Percentiles rank a stretch among this genome's conserved stretches.
These are phyloP conservation scores for Andrena bicolor DNA, from an alignment of 2,888 invertebrate genomes.

Conservation along the genomic window DNA sequence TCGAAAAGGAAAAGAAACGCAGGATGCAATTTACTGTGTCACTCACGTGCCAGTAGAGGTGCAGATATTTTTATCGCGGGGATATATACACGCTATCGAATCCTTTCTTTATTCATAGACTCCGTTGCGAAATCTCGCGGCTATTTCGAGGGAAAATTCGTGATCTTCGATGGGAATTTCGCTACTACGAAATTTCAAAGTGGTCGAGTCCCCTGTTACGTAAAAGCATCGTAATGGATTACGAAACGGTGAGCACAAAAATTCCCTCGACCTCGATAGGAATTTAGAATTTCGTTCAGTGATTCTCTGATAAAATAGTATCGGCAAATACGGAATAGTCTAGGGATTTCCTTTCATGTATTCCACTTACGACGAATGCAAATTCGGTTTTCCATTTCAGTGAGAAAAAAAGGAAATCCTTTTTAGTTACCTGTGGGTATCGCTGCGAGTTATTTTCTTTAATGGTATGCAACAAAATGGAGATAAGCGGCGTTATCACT, in stretches of 20 bases:
- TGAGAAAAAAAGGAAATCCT: constrained; percentile 1
- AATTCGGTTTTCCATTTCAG: not conserved
- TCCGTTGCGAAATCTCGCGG: not conserved
- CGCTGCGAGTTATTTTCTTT: not conserved
- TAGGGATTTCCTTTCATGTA: not conserved
- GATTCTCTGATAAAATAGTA: not conserved
- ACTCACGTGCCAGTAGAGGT: not conserved
- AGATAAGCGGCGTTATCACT: not conserved
- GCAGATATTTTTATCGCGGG: not conserved
- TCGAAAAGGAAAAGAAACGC: not conserved
- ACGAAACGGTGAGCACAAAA: constrained; percentile 24
- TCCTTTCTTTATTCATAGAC: not conserved
- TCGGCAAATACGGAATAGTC: not conserved
- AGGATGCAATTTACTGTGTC: constrained; percentile 32
- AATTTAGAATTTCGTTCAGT: constrained; percentile 9
- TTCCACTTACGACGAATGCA: not conserved
- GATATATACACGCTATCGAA: not conserved
- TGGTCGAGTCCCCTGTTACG: constrained; percentile 9
- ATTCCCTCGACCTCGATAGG: constrained; percentile 7
- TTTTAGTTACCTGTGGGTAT: not conserved
- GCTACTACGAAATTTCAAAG: constrained; percentile 4
- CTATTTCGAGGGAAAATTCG: not conserved
- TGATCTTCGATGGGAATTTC: not conserved
- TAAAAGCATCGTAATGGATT: constrained; percentile 34
- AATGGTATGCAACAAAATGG: not conserved